These are phyloP conservation scores for Sinopyrophorus schimmeli DNA, from an alignment of 2,888 invertebrate genomes.

Conservation along the genomic window DNA sequence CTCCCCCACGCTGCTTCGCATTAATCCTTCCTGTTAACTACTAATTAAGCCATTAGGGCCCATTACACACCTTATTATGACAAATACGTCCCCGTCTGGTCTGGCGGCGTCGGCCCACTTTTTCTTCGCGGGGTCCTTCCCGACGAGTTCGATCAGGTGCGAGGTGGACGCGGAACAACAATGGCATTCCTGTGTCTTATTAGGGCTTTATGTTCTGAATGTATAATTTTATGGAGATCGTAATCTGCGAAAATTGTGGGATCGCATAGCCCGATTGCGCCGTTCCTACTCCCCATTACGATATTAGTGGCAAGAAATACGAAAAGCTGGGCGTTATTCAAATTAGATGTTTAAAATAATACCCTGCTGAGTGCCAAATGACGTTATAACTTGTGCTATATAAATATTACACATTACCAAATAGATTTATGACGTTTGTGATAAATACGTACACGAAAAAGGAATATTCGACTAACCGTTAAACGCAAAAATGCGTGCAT, in stretches of 20 bases:
- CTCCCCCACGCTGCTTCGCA: slow-evolving; percentile 14
- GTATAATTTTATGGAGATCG: slow-evolving; percentile 40
- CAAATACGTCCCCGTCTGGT: too few species aligned
- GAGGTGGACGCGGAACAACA: slow-evolving; percentile 25
- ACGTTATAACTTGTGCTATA: slow-evolving; percentile 10
- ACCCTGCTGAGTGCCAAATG: slow-evolving; percentile 31
- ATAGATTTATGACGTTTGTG: slow-evolving; percentile 15
- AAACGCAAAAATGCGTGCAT: slow-evolving; percentile 9
- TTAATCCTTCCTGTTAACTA: slow-evolving; percentile 28
- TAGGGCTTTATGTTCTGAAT: slow-evolving; percentile 35
- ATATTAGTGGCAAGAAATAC: slow-evolving; percentile 32
- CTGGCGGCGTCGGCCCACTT: too few species aligned
- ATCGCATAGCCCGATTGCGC: slow-evolving; percentile 29
- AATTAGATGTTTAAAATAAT: slow-evolving; percentile 30
- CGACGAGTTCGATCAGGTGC: too few species aligned
- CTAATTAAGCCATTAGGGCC: slow-evolving; percentile 24
- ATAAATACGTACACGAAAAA: slow-evolving; percentile 15
- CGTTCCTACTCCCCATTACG: slow-evolving; percentile 30
- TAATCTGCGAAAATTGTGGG: slow-evolving; percentile 34
- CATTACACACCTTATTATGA: slow-evolving; percentile 16
- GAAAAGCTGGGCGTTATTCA: slow-evolving; percentile 34
- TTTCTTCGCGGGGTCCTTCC: too few species aligned
- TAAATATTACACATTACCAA: slow-evolving; percentile 10
- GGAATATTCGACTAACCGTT: too few species aligned
- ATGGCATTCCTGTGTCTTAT: slow-evolving; percentile 30